phyloP scores from a whole-genome alignment of 2,113 vertebrate species.

The Hemichromis elongatus region DNA sequence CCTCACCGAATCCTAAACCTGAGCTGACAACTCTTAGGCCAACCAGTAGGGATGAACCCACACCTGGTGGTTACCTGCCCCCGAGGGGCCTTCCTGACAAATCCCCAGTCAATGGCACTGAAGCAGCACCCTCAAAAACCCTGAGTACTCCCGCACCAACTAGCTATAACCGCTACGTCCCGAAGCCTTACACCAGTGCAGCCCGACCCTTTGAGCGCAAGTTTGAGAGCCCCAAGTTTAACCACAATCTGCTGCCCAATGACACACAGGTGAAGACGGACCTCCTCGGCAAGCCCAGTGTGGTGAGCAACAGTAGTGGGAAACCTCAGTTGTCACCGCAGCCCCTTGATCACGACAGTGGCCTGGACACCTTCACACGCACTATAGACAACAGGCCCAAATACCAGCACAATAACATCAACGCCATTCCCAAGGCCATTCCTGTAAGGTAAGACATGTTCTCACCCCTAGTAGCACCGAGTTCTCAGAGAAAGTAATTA shows the following conservation, averaged over 20 bases:
- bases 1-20: conserved; percentile 78
- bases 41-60: conserved; percentile 79
- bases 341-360: conserved; percentile 85
- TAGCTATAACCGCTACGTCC: conserved; percentile 82
- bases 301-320: conserved; percentile 57
- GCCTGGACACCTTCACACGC: conserved; percentile 86
- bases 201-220: conserved; percentile 93
- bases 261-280: conserved; percentile 83
- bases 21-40: conserved; percentile 81
- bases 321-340: conserved; percentile 82
- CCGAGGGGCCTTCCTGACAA: conserved; percentile 80
- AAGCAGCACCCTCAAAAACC: conserved; percentile 73
- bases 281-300: conserved; percentile 70
- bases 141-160: conserved; percentile 57
- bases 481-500: neutral
- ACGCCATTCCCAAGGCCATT: conserved; percentile 88
- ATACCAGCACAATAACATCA: conserved; percentile 92
- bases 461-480: neutral
- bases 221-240: conserved; percentile 98
- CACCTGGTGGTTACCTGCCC: conserved; percentile 66
- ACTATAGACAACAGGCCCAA: conserved; percentile 86
- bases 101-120: conserved; percentile 78
- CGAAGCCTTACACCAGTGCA: conserved; percentile 83
- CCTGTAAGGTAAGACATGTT: conserved; percentile 84
- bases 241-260: conserved; percentile 94